Evolutionary conservation across 1,140 invertebrate species (phyloP), one percentile per base, ranked within the genome.

Genomic region (Sinonovacula constricta): DNA sequence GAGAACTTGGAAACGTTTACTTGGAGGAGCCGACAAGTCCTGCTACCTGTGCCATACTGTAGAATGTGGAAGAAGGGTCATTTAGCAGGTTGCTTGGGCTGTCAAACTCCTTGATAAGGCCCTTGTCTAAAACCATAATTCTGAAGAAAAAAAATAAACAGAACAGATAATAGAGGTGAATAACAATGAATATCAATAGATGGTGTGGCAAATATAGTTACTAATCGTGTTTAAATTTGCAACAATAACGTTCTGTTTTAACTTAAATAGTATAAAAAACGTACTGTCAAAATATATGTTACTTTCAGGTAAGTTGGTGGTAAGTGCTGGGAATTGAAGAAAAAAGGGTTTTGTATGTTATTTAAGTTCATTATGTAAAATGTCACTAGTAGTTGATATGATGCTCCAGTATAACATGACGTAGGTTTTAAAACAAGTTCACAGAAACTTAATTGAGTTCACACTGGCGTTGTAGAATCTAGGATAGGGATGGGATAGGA

Each of bases 121-220:
- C 97, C 83, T 94, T 94, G 91, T 98, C 96, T 85, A 99, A 92
- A 39, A 99, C 97, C 87, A 99, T 94, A 36, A 98, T 95, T 63
- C 93, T 93, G 88, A n/a, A n/a, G n/a, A n/a, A n/a, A n/a, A n/a
- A n/a, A n/a, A n/a, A 24, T 81, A 80, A 53, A 68, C 22, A 7
- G n/a, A 22, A 53, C n/a, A n/a, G n/a, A n/a, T n/a, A n/a, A n/a
- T n/a, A 22, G 15, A 22, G 10, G 30, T 24, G 30, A 54, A 49
- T 53, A 10, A 34, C 26, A 22, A n/a, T 33, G 24, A 26, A 12
- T n/a, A 51, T 18, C 26, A 30, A 31, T 10, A 31, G 28, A 24
- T 30, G 4, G 39, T 51, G n/a, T 53, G 12, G 49, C n/a, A 12
- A 15, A 26, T 62, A 31, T 31, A 18, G 15, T n/a, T n/a, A n/a